phyloP scores from a whole-genome alignment of 1,140 invertebrate species.

The Drosophila nikananu region DNA sequence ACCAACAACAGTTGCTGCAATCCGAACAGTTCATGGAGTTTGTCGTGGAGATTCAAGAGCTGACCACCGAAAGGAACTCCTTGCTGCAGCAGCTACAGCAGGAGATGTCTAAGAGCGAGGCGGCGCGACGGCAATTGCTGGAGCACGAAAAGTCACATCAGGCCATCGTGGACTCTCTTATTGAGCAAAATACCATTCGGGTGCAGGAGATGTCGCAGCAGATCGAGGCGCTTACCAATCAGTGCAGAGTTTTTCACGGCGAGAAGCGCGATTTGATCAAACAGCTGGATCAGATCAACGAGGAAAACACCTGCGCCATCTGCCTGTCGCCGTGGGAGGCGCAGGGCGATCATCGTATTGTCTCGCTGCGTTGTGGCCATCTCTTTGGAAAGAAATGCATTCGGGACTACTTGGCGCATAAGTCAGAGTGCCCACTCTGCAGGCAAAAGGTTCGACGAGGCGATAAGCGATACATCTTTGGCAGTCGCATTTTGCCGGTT shows the following conservation, averaged over 20 bases:
- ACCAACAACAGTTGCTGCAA: too few relatives aligned
- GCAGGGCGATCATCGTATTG: slow-evolving; percentile 7
- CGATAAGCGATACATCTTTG: not conserved
- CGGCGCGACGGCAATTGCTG: not conserved
- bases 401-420: accelerated
- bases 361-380: slow-evolving; percentile 24
- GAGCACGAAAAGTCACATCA: not conserved
- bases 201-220: not conserved
- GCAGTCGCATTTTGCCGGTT: not conserved
- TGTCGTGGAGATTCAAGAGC: too few relatives aligned
- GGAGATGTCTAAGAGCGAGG: not conserved
- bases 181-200: not conserved
- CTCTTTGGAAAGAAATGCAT: slow-evolving; percentile 16
- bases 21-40: too few relatives aligned
- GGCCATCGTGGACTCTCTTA: not conserved
- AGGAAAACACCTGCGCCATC: slow-evolving; percentile 1
- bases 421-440: slow-evolving; percentile 1
- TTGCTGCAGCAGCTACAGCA: not conserved
- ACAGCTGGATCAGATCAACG: not conserved
- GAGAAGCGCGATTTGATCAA: too few relatives aligned
- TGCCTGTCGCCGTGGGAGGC: slow-evolving; percentile 5
- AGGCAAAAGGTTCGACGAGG: accelerated
- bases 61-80: too few relatives aligned
- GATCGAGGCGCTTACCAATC: not conserved
- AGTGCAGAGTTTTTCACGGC: not conserved